These are phyloP conservation scores for Cyclina sinensis DNA, from an alignment of 1,140 invertebrate species.

Conservation along the genomic window DNA sequence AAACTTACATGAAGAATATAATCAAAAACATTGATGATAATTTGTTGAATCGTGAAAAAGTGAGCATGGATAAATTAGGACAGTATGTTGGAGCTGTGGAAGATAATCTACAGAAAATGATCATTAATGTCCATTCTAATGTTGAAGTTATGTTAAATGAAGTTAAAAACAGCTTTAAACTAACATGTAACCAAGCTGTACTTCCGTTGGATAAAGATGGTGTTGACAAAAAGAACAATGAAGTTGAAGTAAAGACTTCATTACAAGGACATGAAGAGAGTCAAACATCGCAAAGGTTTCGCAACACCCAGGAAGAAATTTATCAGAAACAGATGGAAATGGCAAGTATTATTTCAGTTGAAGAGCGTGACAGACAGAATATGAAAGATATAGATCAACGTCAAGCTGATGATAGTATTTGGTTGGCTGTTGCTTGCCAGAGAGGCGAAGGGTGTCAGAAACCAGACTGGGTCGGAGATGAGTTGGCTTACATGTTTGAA, in stretches of 20 bases:
- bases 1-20: constrained; percentile 14
- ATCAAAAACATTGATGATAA: constrained; percentile 33
- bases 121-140: neutral
- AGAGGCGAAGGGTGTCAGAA: constrained; percentile 11
- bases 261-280: neutral
- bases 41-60: neutral
- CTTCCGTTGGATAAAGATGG: neutral
- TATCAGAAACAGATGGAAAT: constrained; percentile 8
- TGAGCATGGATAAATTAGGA: constrained; percentile 1
- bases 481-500: constrained; percentile 14
- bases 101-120: neutral
- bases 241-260: neutral
- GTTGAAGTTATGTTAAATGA: constrained; percentile 14
- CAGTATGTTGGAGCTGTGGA: neutral
- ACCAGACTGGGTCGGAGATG: constrained; percentile 5
- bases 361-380: neutral
- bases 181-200: neutral
- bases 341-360: constrained; percentile 6
- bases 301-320: neutral
- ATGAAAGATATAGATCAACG: neutral
- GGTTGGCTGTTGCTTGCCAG: constrained; percentile 17
- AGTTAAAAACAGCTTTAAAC: neutral
- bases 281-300: neutral
- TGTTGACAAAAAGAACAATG: neutral
- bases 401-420: neutral